These are phyloP conservation scores for Drosophila melanosoma DNA, from an alignment of 2,888 invertebrate genomes.

Conservation along the genomic window DNA sequence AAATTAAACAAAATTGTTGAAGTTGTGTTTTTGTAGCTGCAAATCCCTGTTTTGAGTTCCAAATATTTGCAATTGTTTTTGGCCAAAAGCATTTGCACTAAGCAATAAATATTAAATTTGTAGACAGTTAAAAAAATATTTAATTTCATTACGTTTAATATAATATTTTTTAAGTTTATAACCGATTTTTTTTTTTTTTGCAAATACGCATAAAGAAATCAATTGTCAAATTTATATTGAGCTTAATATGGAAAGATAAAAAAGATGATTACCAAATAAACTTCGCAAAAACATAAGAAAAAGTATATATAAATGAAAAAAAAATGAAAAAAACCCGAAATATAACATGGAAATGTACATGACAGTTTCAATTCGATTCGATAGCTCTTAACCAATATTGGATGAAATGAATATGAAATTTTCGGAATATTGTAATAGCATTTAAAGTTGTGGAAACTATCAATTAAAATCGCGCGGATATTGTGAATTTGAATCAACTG, in stretches of 20 bases:
- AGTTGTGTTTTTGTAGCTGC: neutral
- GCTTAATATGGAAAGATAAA: neutral
- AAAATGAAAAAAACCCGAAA: neutral
- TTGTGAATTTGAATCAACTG: slow-evolving; percentile 13
- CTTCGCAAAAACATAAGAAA: neutral
- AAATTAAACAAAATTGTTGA: slow-evolving; percentile 12
- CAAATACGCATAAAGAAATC: too few species aligned
- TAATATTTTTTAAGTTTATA: neutral
- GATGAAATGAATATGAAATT: neutral
- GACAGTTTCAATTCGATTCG: neutral
- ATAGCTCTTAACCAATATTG: neutral
- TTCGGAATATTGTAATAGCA: neutral
- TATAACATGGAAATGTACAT: neutral
- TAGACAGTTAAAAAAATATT: neutral
- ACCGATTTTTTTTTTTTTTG: too few species aligned
- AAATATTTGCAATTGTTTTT: neutral
- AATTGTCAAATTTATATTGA: neutral
- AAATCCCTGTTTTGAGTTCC: neutral
- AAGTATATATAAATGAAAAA: neutral
- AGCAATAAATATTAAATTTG: neutral
- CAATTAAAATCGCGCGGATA: neutral
- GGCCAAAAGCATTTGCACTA: neutral
- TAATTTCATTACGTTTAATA: neutral
- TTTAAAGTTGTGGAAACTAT: neutral
- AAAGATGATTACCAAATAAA: neutral